A percentile compares a stretch with the other conserved stretches of the same genome.
These are phyloP conservation scores for Halichoerus grypus DNA, from an alignment of 2,113 vertebrate genomes.

Conservation along the genomic window DNA sequence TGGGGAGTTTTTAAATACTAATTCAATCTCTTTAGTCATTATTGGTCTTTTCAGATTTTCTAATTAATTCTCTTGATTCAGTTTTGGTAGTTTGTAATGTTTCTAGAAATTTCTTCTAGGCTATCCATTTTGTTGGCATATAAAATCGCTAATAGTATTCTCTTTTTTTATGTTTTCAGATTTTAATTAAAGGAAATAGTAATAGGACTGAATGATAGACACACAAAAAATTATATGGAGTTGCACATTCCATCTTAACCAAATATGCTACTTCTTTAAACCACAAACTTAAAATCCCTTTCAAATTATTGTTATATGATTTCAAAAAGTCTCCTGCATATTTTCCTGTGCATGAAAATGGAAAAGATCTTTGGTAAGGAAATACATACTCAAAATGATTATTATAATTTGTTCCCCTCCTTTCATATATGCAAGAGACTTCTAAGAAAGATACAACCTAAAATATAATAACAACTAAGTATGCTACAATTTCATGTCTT, in stretches of 20 bases:
- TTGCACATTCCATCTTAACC: not conserved
- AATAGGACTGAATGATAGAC: not conserved
- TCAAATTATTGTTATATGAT: not conserved
- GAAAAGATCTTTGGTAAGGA: not conserved
- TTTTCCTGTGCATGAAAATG: not conserved
- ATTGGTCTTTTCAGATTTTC: not conserved
- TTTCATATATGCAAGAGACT: not conserved
- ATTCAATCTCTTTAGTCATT: not conserved
- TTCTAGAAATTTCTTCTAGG: not conserved
- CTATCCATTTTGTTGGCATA: not conserved
- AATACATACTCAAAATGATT: not conserved
- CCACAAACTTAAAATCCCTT: not conserved
- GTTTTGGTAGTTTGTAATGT: not conserved
- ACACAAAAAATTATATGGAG: not conserved
- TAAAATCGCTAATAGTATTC: not conserved
- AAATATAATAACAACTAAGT: not conserved
- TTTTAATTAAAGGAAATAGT: constrained; percentile 15
- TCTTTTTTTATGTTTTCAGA: not conserved
- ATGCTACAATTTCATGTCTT: not conserved
- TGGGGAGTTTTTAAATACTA: not conserved
- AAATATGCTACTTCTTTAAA: not conserved
- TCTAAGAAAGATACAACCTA: not conserved
- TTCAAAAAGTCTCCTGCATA: not conserved
- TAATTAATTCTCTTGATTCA: not conserved
- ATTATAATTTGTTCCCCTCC: not conserved